Percentiles rank a stretch among this genome's conserved stretches.
Evolutionary conservation across 2,797 vertebrate genomes (phyloP).

Genomic region (Parauchenoglanis ngamensis): DNA sequence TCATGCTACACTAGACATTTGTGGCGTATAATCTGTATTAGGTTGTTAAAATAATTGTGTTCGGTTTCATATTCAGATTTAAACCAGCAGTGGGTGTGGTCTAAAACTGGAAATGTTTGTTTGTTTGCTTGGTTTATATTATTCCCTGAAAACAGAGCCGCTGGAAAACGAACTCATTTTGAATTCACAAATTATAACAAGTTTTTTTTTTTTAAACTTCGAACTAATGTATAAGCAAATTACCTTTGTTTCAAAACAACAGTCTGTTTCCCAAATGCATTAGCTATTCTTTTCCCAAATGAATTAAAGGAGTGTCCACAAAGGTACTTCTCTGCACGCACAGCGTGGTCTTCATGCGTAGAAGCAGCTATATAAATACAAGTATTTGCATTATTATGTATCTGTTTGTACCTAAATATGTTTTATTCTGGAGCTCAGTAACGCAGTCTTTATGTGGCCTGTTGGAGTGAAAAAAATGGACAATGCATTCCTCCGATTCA

Average conservation of each 20-base stretch:
- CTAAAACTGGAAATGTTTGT: neutral
- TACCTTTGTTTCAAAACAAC: neutral
- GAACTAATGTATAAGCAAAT: neutral
- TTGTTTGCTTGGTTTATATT: too few relatives aligned
- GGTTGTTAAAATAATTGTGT: neutral
- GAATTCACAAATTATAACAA: neutral
- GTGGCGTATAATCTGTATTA: too few relatives aligned
- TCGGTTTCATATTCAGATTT: neutral
- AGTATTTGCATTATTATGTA: neutral
- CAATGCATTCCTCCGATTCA: too few relatives aligned
- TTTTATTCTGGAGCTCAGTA: neutral
- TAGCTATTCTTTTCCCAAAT: neutral
- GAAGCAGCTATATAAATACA: neutral
- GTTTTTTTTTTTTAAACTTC: neutral
- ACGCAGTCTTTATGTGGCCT: too few relatives aligned
- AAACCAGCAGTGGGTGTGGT: neutral
- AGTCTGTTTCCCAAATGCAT: neutral
- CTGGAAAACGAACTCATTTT: neutral
- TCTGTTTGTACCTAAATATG: neutral
- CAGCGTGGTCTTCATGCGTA: neutral
- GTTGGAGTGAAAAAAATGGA: too few relatives aligned
- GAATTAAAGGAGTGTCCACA: neutral
- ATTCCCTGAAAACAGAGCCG: too few relatives aligned
- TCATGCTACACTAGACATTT: neutral
- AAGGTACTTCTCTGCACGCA: neutral